Conservation (phyloP, 1,140 invertebrate genomes). For the Lepidurus packardi region DNA sequence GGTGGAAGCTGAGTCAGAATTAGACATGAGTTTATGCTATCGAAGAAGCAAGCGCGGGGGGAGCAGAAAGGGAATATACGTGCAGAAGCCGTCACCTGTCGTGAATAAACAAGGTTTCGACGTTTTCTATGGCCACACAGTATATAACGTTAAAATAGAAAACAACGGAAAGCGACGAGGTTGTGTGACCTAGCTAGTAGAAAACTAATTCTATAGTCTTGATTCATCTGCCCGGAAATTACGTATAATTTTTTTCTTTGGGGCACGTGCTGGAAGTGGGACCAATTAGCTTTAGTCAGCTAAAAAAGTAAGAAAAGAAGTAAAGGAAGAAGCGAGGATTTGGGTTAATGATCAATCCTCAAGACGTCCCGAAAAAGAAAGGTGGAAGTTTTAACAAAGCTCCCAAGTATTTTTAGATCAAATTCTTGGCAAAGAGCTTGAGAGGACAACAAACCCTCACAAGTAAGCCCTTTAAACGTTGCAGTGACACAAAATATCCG, state of each 20-base stretch:
- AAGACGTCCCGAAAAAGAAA: not conserved
- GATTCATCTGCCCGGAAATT: not conserved
- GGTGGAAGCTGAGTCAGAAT: slow-evolving; percentile 21
- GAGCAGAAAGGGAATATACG: not conserved
- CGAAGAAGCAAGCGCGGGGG: not conserved
- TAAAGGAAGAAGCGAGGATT: not conserved
- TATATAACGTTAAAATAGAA: not conserved
- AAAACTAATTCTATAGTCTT: not conserved
- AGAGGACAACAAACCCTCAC: not conserved
- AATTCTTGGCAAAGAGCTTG: not conserved
- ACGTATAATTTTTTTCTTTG: not conserved
- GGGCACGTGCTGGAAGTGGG: not conserved
- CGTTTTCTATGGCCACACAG: not conserved
- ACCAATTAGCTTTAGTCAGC: not conserved
- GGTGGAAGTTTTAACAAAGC: not conserved
- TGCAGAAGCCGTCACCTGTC: not conserved
- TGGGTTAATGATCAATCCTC: slow-evolving; percentile 15
- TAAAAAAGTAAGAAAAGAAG: not conserved
- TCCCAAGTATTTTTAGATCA: slow-evolving; percentile 8
- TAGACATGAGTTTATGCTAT: slow-evolving; percentile 11
- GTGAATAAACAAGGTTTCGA: slow-evolving; percentile 5
- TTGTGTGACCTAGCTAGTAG: not conserved
- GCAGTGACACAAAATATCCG: too few species aligned
- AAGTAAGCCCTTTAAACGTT: not conserved
- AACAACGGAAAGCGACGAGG: not conserved